Conservation (phyloP, 2,888 invertebrate species). For the Helleia helle region DNA sequence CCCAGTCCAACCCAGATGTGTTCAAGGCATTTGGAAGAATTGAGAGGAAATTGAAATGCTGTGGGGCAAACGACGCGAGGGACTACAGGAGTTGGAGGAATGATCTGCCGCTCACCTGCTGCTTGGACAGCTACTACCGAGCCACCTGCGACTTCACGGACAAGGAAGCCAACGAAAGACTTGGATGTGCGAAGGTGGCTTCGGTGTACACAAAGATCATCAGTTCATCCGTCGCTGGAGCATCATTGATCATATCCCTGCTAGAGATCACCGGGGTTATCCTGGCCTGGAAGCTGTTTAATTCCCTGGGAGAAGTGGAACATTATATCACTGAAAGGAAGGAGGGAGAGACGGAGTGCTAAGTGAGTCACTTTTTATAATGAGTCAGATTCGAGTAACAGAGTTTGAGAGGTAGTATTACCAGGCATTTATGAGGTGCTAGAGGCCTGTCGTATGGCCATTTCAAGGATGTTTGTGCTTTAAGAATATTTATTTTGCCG, state of each 20-base stretch:
- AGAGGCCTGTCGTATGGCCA: not conserved
- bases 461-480: not conserved
- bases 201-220: constrained; percentile 66
- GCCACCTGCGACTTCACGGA: constrained; percentile 63
- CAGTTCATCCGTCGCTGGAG: constrained; percentile 58
- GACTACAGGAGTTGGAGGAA: constrained; percentile 65
- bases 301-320: constrained; percentile 56
- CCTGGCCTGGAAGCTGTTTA: constrained; percentile 57
- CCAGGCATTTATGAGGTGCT: constrained; percentile 10
- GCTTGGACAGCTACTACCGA: constrained; percentile 56
- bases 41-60: constrained; percentile 58
- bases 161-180: constrained; percentile 62
- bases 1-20: constrained; percentile 58
- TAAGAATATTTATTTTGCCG: not conserved
- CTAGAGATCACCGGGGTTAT: constrained; percentile 52
- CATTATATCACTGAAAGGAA: constrained; percentile 62
- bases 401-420: constrained; percentile 9
- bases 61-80: constrained; percentile 62
- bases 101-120: constrained; percentile 58
- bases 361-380: constrained; percentile 18
- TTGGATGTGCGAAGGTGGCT: constrained; percentile 66
- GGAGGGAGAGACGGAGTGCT: constrained; percentile 63
- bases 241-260: constrained; percentile 49
- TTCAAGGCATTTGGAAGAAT: constrained; percentile 56
- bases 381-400: constrained; percentile 4